Evolutionary conservation across 2,888 invertebrate species (phyloP), one percentile per base, ranked within the genome.

Genomic region (Selenia dentaria): DNA sequence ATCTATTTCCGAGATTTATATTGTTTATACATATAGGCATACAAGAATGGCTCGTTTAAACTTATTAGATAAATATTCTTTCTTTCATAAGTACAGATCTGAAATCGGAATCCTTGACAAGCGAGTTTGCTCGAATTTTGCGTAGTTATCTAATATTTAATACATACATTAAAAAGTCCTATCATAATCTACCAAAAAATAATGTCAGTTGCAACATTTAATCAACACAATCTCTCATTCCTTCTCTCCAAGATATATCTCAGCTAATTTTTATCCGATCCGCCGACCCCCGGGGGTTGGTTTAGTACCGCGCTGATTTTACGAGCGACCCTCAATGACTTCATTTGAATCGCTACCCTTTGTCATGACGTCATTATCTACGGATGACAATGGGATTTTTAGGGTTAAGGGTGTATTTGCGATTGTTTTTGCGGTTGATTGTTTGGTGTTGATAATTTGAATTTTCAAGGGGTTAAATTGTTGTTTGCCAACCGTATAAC

Each of bases 271-370:
- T 52, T 38, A 51, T 51, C 45, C 33, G 28, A 52, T 45, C 33
- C 33, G 9, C 16, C 35, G 24, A 14, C 12, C 34, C 24, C 24
- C 13, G 8, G 26, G 26, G 22, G 36, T 12, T 31, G 34, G 28
- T 28, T 36, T 36, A 28, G 33, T 43, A 37, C 47, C 25, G 16
- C 34, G 34, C 34, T 34, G 34, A 34, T 24, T 34, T 34, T 32
- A 55, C 56, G 52, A 58, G 44, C 44, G 54, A 57, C 61, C 55
- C 58, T 56, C 39, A 48, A 62, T 54, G 59, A 42, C 54, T 60
- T 54, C 59, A 62, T 66, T 68, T 54, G 62, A 55, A 66, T 66
- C 62, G 59, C 57, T 57, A 58, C 46, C 50, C 51, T 51, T 54
- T 42, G 52, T 59, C 62, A 64, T 64, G 64, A 55, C 45, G 40